Evolutionary conservation across 1,140 invertebrate genomes (phyloP), one percentile per base, ranked within the genome.

Genomic region (Brachionus calyciflorus): DNA sequence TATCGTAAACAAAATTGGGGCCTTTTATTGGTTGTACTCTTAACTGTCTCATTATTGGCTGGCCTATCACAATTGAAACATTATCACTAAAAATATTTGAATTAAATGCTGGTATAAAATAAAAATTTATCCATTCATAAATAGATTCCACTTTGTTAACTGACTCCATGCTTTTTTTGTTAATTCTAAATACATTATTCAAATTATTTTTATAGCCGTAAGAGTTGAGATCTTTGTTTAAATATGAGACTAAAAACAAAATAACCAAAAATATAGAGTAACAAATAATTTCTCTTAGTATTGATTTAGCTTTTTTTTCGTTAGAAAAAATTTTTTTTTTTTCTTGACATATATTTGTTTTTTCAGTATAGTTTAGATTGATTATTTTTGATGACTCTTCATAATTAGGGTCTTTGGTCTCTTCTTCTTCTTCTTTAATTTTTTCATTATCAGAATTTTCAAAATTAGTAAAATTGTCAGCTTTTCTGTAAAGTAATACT

Each of bases 21-120:
- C 55, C 33, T 53, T 33, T 30, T 24, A 41, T 21, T 19, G 7
- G 44, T 14, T 46, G 6, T n/a, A 75, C 28, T 51, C 70, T n/a
- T 41, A 75, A 57, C 21, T 75, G 87, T 77, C 87, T 80, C 73
- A 88, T 82, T 12, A 85, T 83, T 12, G 84, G 87, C 79, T 87
- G 87, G 21, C 87, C 87, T 84, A 88, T 85, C 14, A 88, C 82
- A 77, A 87, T 80, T n/a, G 85, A 86, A 7, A 84, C 83, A 68
- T 84, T 82, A 80, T 88, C 87, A 78, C 83, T 82, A 4, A 88
- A 60, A n/a, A 37, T 60, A 9, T n/a, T 60, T 6, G 2, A 17
- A 17, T 30, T 17, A n/a, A 60, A 33, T 2, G 30, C 28, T 14
- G 17, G 14, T 40, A 60, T 1, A 37, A 60, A 60, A 14, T 19